phyloP scores from a whole-genome alignment of 2,888 invertebrate genomes.

The Patella pellucida region DNA sequence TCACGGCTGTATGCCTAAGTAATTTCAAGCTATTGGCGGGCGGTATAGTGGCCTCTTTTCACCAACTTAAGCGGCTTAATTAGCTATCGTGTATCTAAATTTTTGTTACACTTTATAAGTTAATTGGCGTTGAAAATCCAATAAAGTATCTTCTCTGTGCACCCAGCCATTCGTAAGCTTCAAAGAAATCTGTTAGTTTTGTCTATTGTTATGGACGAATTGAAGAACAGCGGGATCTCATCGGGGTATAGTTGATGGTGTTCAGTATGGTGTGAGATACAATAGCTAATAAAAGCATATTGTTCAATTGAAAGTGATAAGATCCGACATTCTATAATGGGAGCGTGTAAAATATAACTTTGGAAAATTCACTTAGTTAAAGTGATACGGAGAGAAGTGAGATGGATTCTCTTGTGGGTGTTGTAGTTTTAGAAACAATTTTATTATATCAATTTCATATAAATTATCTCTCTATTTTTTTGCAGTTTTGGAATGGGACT shows the following conservation, averaged over 20 bases:
- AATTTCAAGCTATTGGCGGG: conserved; percentile 8
- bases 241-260: neutral
- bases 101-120: conserved; percentile 9
- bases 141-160: neutral
- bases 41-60: neutral
- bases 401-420: too few relatives aligned
- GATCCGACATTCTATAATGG: neutral
- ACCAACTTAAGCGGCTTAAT: neutral
- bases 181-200: neutral
- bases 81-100: conserved; percentile 4
- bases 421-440: too few relatives aligned
- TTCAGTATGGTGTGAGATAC: neutral
- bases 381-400: too few relatives aligned
- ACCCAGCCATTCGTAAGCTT: neutral
- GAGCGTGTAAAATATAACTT: neutral
- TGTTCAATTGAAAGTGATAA: conserved; percentile 9
- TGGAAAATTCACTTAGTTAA: too few relatives aligned
- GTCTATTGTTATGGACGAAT: neutral
- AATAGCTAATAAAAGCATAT: neutral
- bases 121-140: conserved; percentile 2
- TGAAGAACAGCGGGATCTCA: neutral
- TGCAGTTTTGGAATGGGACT: too few relatives aligned
- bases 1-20: neutral
- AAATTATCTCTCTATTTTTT: too few relatives aligned
- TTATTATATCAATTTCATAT: too few relatives aligned